Percentiles rank a stretch among this genome's conserved stretches.
phyloP scores from a whole-genome alignment of 2,797 vertebrate species.

The Sus cebifrons region DNA sequence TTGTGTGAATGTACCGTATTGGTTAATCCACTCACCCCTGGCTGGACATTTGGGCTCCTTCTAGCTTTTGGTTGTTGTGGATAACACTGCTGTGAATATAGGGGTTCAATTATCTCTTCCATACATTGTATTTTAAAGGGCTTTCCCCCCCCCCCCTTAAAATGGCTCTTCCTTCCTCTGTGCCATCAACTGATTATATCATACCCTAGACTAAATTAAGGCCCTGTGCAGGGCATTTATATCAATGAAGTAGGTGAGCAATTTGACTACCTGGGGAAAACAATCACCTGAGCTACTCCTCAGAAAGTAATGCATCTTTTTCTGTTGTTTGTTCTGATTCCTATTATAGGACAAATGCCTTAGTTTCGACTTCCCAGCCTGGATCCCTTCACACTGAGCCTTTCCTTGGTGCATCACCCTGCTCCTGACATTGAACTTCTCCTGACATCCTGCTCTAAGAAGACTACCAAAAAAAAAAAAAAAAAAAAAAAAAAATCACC shows the following conservation, averaged over 20 bases:
- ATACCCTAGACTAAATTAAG: background rate
- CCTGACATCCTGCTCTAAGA: slow-evolving; percentile 93
- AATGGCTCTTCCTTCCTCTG: background rate
- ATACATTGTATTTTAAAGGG: background rate
- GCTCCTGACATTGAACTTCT: slow-evolving; percentile 96
- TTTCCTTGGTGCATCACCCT: slow-evolving; percentile 91
- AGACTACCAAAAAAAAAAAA: slow-evolving; percentile 93
- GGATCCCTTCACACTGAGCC: slow-evolving; percentile 88
- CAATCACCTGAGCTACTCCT: background rate
- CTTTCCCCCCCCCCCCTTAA: background rate
- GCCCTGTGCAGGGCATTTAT: background rate
- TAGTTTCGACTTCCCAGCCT: slow-evolving; percentile 89
- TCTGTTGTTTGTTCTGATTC: slow-evolving; percentile 83
- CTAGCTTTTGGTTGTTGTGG: background rate
- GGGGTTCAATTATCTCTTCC: background rate
- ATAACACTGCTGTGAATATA: background rate
- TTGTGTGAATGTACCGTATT: rapidly evolving
- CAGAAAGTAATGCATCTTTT: slow-evolving; percentile 74
- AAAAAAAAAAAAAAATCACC: slow-evolving; percentile 86
- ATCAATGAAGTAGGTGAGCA: background rate
- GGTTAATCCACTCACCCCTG: rapidly evolving
- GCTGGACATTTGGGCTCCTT: background rate
- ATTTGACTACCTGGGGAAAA: background rate
- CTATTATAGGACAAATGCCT: slow-evolving; percentile 91
- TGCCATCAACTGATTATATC: background rate